Evolutionary conservation across 92 coral and sea anemone genomes (phyloP).

Genomic region (Epizoanthus illoricatus): DNA sequence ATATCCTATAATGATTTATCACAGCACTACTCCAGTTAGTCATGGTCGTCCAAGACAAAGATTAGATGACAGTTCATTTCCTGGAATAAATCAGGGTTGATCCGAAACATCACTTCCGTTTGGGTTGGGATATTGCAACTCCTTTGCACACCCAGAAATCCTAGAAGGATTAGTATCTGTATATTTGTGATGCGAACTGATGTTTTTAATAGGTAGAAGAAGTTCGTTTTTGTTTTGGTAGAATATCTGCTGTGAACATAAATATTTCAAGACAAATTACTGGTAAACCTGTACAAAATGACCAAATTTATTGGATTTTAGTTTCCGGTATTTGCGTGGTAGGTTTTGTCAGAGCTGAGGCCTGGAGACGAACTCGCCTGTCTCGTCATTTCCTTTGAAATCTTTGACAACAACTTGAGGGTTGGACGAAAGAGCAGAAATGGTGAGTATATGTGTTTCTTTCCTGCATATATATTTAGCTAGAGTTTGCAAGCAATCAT

Average conservation of each 20-base stretch:
- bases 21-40: no score
- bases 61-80: neutral
- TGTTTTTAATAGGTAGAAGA: neutral
- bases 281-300: no score
- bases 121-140: neutral
- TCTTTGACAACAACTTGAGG: neutral
- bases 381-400: conserved; percentile 17
- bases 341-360: neutral
- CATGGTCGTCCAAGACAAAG: neutral
- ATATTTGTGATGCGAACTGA: neutral
- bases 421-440: conserved; percentile 2
- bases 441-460: conserved; percentile 2
- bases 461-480: neutral
- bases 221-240: neutral
- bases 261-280: neutral
- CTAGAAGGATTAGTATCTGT: neutral
- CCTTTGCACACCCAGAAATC: conserved; percentile 11
- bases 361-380: conserved; percentile 3
- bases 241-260: neutral
- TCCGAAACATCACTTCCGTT: neutral
- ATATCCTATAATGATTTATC: no score
- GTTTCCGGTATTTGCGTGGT: neutral
- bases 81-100: conserved; percentile 6
- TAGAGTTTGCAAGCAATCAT: neutral
- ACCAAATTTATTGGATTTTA: neutral